A percentile compares a stretch with the other conserved stretches of the same genome.
Evolutionary conservation across 2,888 invertebrate genomes (phyloP).

Genomic region (Tuta absoluta): DNA sequence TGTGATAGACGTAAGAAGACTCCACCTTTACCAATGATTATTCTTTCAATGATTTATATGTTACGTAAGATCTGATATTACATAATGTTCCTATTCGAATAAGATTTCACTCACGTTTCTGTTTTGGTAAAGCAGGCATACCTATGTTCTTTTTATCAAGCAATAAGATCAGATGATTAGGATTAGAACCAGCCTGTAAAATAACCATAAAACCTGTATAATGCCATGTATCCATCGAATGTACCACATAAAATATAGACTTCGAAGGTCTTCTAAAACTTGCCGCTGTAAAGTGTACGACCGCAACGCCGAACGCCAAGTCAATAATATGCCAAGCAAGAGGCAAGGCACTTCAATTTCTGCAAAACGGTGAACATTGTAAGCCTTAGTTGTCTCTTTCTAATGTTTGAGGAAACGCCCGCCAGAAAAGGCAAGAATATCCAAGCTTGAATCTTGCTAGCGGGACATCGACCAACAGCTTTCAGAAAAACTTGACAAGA

Average conservation of each 20-base stretch:
- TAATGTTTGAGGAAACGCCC: slow-evolving; percentile 45
- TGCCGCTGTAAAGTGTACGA: slow-evolving; percentile 61
- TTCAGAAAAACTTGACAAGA: slow-evolving; percentile 72
- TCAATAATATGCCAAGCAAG: slow-evolving; percentile 63
- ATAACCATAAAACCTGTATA: neutral
- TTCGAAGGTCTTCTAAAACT: slow-evolving; percentile 49
- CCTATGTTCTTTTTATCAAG: no score
- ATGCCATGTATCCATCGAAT: neutral
- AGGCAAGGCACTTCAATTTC: slow-evolving; percentile 68
- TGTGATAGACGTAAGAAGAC: no score
- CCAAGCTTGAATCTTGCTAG: slow-evolving; percentile 70
- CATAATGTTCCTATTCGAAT: no score
- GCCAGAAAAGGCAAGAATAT: slow-evolving; percentile 56
- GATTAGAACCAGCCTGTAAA: no score
- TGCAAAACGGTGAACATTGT: slow-evolving; percentile 56
- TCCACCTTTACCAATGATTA: no score
- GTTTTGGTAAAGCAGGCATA: no score
- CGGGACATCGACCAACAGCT: slow-evolving; percentile 81
- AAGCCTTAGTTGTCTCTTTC: slow-evolving; percentile 54
- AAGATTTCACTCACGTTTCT: no score
- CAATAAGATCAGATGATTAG: no score
- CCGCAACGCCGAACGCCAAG: slow-evolving; percentile 55
- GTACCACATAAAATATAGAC: neutral
- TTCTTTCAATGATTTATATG: no score
- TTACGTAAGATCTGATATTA: no score